phyloP scores from a whole-genome alignment of 2,113 vertebrate genomes.

The Piliocolobus tephrosceles region DNA sequence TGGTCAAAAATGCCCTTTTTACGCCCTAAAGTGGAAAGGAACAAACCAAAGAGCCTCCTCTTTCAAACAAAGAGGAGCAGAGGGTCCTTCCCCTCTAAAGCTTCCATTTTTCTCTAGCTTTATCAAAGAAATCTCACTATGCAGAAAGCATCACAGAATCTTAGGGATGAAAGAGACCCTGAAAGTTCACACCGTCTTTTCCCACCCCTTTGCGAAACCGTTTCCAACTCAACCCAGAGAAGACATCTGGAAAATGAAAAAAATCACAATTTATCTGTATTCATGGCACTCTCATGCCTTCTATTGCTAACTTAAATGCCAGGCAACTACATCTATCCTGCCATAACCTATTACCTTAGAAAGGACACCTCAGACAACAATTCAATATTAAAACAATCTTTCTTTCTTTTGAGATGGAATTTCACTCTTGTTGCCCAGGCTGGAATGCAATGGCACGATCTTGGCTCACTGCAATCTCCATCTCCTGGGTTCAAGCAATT shows the following conservation, averaged over 20 bases:
- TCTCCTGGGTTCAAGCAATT: no score
- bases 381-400: constrained; percentile 9
- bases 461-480: no score
- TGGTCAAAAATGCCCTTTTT: constrained; percentile 35
- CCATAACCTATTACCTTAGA: not conserved
- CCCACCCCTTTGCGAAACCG: not conserved
- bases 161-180: not conserved
- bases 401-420: no score
- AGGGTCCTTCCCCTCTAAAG: not conserved
- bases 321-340: not conserved
- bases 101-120: constrained; percentile 46
- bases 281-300: not conserved
- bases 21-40: not conserved
- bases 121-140: constrained; percentile 15
- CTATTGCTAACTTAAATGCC: constrained; percentile 18
- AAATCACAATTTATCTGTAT: not conserved
- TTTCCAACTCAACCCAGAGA: not conserved
- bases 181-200: not conserved
- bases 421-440: no score
- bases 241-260: constrained; percentile 8
- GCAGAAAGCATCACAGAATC: constrained; percentile 9
- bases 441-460: no score
- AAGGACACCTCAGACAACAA: not conserved
- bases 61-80: constrained; percentile 27
- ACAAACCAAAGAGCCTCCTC: constrained; percentile 23